These are phyloP conservation scores for Sylvilagus floridanus DNA, from an alignment of 2,797 vertebrate species.

Conservation along the genomic window DNA sequence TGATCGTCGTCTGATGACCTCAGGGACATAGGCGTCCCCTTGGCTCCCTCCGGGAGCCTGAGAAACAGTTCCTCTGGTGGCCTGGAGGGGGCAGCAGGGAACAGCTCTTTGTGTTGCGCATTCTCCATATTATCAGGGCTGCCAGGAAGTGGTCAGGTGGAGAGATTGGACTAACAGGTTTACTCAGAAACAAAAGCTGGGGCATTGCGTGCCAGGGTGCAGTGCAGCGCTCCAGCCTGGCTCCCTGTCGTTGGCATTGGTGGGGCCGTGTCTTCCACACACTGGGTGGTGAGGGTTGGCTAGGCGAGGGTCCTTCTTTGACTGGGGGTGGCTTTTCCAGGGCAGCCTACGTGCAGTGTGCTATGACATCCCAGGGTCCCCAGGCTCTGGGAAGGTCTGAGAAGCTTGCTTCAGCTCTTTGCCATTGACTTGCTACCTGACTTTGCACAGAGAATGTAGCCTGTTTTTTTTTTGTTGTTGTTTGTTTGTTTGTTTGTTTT, in stretches of 20 bases:
- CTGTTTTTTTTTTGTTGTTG: too few species aligned
- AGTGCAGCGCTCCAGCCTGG: background rate
- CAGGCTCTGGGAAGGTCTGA: background rate
- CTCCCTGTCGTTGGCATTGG: too few species aligned
- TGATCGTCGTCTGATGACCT: background rate
- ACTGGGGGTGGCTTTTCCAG: background rate
- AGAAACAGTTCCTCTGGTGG: background rate
- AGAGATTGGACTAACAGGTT: background rate
- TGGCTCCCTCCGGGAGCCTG: background rate
- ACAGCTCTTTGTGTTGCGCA: slow-evolving; percentile 36
- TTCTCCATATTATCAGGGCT: slow-evolving; percentile 31
- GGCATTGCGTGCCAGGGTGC: background rate
- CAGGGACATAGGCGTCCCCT: background rate
- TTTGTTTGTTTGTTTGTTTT: too few species aligned
- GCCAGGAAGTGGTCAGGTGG: slow-evolving; percentile 13
- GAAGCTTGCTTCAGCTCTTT: background rate
- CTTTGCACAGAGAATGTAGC: background rate
- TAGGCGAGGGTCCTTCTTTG: too few species aligned
- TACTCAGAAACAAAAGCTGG: slow-evolving; percentile 11
- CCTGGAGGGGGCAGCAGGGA: background rate
- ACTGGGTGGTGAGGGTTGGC: background rate
- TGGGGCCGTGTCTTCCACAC: background rate
- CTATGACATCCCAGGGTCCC: background rate
- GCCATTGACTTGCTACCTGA: background rate
- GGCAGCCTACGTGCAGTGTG: background rate